Base-by-base conservation (phyloP, 2,113 vertebrate genomes). In the Athene noctua region DNA sequence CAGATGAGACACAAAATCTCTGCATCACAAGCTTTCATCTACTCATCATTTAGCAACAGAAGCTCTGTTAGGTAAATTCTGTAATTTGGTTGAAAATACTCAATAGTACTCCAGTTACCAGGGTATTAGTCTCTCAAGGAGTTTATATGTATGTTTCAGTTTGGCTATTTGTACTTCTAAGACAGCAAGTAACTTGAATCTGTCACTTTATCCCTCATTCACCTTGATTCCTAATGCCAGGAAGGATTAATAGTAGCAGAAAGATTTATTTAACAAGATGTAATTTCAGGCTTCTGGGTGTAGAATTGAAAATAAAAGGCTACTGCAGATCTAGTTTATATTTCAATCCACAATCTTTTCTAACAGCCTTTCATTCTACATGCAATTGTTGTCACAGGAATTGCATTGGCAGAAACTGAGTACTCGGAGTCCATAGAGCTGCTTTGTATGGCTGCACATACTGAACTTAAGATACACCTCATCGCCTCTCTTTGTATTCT, bases 341-440 rank as follows among this genome's bases (percentile, higher is more conserved):
- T 17, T 79, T 82, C n/a, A 63, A 74, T 94, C 25, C 21, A 62
- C 10, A 32, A 3, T 27, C 1, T 79, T 75, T 92, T 57, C 36
- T 58, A 49, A 26, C 17, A 87, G 10, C 63, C 36, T 66, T 80
- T 67, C 19, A n/a, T 5, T 34, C 23, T 46, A 47, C 12, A 30
- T 21, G 66, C 10, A 58, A 8, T 5, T 71, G 20, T 21, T 74
- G 15, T 62, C 44, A 66, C 7, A 52, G 13, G 58, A 91, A 86
- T 58, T 62, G 13, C 49, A 26, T 5, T 51, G 36, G 20, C 11
- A 32, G 62, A 87, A 90, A 2, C 9, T 27, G 29, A 12, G 5
- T 30, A 29, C 15, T 62, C 3, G 0, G 18, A 44, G 4, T 58
- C 11, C 2, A 0, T 30, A 30, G 44, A 36, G 11, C 47, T 1